phyloP scores from a whole-genome alignment of 2,797 vertebrate genomes.

The Varecia variegata region DNA sequence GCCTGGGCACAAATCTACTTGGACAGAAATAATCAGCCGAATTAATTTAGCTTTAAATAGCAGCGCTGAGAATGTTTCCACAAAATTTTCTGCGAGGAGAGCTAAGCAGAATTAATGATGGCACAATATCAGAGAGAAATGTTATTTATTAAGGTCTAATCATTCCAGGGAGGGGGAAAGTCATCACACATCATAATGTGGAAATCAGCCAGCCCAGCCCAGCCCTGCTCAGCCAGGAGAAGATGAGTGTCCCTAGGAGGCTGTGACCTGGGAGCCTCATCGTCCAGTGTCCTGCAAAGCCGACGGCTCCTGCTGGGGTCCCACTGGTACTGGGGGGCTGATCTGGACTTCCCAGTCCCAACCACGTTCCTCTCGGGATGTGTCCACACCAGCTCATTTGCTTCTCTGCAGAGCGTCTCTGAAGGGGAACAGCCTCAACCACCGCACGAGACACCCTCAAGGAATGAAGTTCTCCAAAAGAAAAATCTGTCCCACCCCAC shows the following conservation, averaged over 20 bases:
- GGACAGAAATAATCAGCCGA: constrained; percentile 77
- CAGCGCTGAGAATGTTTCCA: constrained; percentile 73
- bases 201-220: background rate
- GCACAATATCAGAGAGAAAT: constrained; percentile 73
- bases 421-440: background rate
- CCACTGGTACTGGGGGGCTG: too few species aligned
- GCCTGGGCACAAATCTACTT: constrained; percentile 67
- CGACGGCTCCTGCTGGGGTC: background rate
- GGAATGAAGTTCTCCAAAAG: background rate
- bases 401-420: background rate
- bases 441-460: background rate
- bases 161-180: constrained; percentile 18
- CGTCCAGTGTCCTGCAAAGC: background rate
- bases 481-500: background rate
- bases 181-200: constrained; percentile 33
- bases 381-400: background rate
- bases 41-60: constrained; percentile 81
- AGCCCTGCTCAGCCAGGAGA: background rate
- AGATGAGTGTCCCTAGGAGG: background rate
- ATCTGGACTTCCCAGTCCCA: background rate
- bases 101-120: constrained; percentile 77
- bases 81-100: constrained; percentile 75
- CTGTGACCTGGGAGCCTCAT: accelerated
- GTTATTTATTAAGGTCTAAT: constrained; percentile 77
- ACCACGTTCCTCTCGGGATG: accelerated